Evolutionary conservation across 2,113 vertebrate genomes (phyloP).

Genomic region (Montifringilla adamsi): DNA sequence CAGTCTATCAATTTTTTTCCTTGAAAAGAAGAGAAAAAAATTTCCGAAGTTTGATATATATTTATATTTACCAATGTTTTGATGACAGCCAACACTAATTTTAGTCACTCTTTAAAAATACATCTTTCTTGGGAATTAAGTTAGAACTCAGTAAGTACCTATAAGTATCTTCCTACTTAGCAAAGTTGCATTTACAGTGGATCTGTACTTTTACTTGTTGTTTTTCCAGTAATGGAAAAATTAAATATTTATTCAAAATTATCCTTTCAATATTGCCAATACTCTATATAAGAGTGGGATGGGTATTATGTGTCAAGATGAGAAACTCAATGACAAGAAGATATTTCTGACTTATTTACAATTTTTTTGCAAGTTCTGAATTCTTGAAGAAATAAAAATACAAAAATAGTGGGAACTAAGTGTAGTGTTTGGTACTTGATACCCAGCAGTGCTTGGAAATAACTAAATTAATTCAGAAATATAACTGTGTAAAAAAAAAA

Average conservation of each 20-base stretch:
- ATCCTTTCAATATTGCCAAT: background rate
- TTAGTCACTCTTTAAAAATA: background rate
- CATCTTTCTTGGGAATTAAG: background rate
- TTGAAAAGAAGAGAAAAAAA: background rate
- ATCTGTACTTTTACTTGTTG: background rate
- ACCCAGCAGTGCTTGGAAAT: background rate
- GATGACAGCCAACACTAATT: background rate
- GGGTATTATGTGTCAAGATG: background rate
- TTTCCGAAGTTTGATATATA: background rate
- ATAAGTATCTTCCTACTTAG: background rate
- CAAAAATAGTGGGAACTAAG: background rate
- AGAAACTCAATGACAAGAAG: background rate
- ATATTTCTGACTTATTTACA: background rate
- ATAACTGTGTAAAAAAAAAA: background rate
- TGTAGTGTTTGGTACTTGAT: background rate
- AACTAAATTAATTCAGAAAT: background rate
- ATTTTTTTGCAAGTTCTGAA: background rate
- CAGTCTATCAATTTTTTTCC: background rate
- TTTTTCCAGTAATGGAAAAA: background rate
- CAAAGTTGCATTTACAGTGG: background rate
- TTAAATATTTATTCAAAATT: background rate
- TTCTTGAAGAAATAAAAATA: background rate
- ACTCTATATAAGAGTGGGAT: background rate
- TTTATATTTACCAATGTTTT: background rate
- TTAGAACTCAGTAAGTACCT: background rate